Evolutionary conservation across 92 coral and sea anemone species (phyloP).

Genomic region (Porites lobata): DNA sequence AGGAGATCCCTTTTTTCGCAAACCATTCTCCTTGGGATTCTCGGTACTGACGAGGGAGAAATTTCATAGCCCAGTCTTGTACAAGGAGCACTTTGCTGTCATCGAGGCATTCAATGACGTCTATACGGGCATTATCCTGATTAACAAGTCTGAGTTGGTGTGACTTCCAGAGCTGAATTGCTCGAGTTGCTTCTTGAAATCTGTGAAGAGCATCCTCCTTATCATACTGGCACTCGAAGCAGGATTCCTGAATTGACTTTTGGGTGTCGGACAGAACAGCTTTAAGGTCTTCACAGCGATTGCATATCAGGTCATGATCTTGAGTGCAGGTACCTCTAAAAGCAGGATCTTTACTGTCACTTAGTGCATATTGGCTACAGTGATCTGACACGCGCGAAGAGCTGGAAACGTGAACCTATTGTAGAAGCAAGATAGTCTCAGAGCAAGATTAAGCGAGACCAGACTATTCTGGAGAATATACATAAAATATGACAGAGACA

Average conservation of each 20-base stretch:
- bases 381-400: conserved; percentile 54
- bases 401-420: conserved; percentile 54
- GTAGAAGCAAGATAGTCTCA: background rate
- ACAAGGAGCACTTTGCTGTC: conserved; percentile 40
- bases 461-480: too few species aligned
- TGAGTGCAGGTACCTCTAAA: conserved; percentile 33
- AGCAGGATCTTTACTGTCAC: conserved; percentile 28
- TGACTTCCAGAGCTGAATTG: conserved; percentile 30
- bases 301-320: conserved; percentile 32
- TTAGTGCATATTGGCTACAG: conserved; percentile 57
- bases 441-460: too few species aligned
- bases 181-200: conserved; percentile 12
- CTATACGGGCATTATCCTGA: conserved; percentile 44
- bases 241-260: background rate
- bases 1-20: conserved; percentile 67
- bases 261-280: conserved; percentile 13
- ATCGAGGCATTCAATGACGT: conserved; percentile 32
- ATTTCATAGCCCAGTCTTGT: conserved; percentile 74
- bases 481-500: too few species aligned
- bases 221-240: conserved; percentile 4
- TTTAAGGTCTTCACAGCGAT: conserved; percentile 34
- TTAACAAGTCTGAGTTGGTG: conserved; percentile 43
- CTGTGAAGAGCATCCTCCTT: conserved; percentile 6
- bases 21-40: conserved; percentile 74
- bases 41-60: conserved; percentile 52